Percentiles rank a stretch among this genome's conserved stretches.
These are phyloP conservation scores for Torymus auratus DNA, from an alignment of 2,888 invertebrate species.

Conservation along the genomic window DNA sequence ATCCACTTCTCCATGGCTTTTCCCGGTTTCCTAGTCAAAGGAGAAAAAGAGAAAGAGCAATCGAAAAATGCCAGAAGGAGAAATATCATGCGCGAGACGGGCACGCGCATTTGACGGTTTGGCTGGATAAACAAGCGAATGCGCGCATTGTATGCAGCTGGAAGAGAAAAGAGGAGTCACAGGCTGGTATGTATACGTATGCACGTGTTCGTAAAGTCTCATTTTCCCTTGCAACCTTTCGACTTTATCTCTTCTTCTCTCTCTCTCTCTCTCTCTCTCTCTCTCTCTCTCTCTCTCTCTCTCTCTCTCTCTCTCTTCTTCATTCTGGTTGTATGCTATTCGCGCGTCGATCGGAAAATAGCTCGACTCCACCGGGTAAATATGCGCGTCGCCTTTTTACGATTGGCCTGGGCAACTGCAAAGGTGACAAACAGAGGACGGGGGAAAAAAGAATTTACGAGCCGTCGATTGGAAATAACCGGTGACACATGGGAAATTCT, in stretches of 20 bases:
- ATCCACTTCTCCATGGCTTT: conserved; percentile 6
- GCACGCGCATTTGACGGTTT: not conserved
- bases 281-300: not conserved
- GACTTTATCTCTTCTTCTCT: not conserved
- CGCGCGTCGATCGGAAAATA: conserved; percentile 3
- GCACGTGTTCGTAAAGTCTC: not conserved
- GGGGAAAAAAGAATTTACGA: conserved; percentile 32
- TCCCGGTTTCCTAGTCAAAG: too few relatives aligned
- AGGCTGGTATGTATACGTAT: not conserved
- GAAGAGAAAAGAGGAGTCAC: too few relatives aligned
- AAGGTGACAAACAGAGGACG: not conserved
- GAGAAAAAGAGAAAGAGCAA: too few relatives aligned
- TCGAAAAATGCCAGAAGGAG: conserved; percentile 12
- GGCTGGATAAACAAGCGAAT: conserved; percentile 1
- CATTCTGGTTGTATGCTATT: too few relatives aligned
- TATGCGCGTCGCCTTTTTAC: conserved; percentile 14
- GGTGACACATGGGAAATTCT: conserved; percentile 55
- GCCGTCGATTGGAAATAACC: conserved; percentile 50
- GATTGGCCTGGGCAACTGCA: conserved; percentile 2
- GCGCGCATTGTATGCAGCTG: too few relatives aligned
- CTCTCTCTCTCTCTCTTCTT: too few relatives aligned
- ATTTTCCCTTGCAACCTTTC: not conserved
- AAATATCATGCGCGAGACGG: too few relatives aligned
- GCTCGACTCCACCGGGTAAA: not conserved
- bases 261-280: too few relatives aligned